Evolutionary conservation across 2,888 invertebrate species (phyloP), one percentile per base, ranked within the genome.

Genomic region (Eristalis intricaria): DNA sequence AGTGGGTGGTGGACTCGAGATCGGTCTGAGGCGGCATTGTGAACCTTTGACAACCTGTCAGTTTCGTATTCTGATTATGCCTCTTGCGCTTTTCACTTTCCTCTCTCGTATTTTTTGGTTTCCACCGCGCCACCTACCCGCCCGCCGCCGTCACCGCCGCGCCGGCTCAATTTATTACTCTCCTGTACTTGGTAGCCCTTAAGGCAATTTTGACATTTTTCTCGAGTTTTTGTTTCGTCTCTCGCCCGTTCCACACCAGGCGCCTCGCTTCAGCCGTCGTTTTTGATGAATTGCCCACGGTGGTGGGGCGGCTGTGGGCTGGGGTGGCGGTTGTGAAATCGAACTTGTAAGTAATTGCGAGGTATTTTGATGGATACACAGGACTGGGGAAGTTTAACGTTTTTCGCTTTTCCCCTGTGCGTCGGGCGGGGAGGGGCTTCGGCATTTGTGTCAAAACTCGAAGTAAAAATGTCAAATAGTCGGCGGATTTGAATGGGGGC

Each of bases 21-120:
- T 65, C 43, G 40, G 35, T 23, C 61, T 77, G 61, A 29, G 68
- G 77, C 64, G 50, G 50, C 82, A 82, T 80, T 80, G 74, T 69
- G 74, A 63, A 69, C 76, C 84, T 87, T 84, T 87, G 87, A 87
- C 87, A 87, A 84, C 78, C 86, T 87, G 87, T 87, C 87, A 79
- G 84, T 83, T 87, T 79, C 79, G 87, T 84, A 84, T 84, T 87
- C 83, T 84, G 83, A 87, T 84, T 87, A 84, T 76, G 79, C 79
- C 60, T 68, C 84, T 71, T 87, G 79, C 70, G 75, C 74, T 83
- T 77, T 76, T 76, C 64, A 77, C 71, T 66, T 68, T 56, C n/a
- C 13, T 84, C 13, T 60, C 13, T 60, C 22, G 43, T 35, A 23
- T 23, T 63, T 61, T 65, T 69, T 7, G 65, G 56, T 43, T 61